Percentiles rank a stretch among this genome's conserved stretches.
phyloP scores from a whole-genome alignment of 1,140 invertebrate genomes.

The Eurytemora carolleeae region DNA sequence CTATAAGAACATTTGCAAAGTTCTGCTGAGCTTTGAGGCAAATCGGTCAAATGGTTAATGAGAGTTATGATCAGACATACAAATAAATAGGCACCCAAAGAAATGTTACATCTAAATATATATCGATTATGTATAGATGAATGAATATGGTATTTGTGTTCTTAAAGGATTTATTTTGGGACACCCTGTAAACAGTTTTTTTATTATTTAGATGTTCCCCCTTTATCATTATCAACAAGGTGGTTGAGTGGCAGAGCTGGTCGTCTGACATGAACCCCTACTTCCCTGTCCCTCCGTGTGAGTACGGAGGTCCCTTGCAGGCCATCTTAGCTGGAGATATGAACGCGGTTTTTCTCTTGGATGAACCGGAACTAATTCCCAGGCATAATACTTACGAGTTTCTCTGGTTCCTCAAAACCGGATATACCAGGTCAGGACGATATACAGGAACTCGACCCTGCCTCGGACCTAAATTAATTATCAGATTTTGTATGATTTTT shows the following conservation, averaged over 20 bases:
- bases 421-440: background rate
- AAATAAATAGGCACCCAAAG: too few species aligned
- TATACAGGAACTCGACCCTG: background rate
- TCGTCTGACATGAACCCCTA: slow-evolving; percentile 13
- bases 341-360: background rate
- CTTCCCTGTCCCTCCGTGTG: slow-evolving; percentile 14
- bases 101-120: too few species aligned
- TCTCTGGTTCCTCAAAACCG: slow-evolving; percentile 12
- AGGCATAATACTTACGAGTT: slow-evolving; percentile 13
- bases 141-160: too few species aligned
- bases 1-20: too few species aligned
- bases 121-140: too few species aligned
- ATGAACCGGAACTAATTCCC: slow-evolving; percentile 3
- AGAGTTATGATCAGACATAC: too few species aligned
- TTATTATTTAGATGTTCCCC: slow-evolving; percentile 15
- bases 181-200: too few species aligned
- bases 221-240: slow-evolving; percentile 15
- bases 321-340: slow-evolving; percentile 4
- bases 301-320: background rate
- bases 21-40: too few species aligned
- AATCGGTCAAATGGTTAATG: too few species aligned
- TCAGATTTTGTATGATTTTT: too few species aligned
- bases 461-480: too few species aligned
- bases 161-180: too few species aligned
- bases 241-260: slow-evolving; percentile 3